phyloP scores from a whole-genome alignment of 1,140 invertebrate species.

The Gryllus bimaculatus region DNA sequence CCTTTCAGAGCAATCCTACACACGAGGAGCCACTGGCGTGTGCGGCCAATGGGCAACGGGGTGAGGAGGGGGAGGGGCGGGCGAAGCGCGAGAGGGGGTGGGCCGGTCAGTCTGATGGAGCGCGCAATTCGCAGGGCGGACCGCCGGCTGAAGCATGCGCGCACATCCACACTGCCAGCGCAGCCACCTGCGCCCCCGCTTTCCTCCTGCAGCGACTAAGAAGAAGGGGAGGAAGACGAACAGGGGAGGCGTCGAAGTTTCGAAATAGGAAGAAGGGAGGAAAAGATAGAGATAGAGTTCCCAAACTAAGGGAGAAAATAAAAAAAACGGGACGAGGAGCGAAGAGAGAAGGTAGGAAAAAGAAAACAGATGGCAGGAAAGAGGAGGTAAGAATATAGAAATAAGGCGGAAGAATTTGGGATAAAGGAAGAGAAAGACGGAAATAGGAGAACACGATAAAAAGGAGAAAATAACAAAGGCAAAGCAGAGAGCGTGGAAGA shows the following conservation, averaged over 20 bases:
- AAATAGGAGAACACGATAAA: too few species aligned
- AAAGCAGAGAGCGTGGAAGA: too few species aligned
- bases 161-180: neutral
- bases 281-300: neutral
- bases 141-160: neutral
- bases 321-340: neutral
- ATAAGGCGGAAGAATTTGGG: too few species aligned
- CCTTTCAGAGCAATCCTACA: too few species aligned
- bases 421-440: too few species aligned
- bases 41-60: too few species aligned
- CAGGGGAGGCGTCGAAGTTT: neutral
- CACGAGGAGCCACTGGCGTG: too few species aligned
- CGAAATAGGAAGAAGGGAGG: neutral
- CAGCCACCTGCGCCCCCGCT: neutral
- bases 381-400: too few species aligned
- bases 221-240: neutral
- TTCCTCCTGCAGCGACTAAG: neutral
- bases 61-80: neutral
- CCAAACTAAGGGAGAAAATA: neutral
- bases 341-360: too few species aligned
- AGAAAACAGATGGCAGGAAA: too few species aligned
- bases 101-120: neutral
- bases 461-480: too few species aligned
- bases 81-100: too few species aligned
- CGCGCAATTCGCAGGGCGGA: neutral